Evolutionary conservation across 2,113 vertebrate genomes (phyloP), one percentile per base, ranked within the genome.

Genomic region (Nibea albiflora): DNA sequence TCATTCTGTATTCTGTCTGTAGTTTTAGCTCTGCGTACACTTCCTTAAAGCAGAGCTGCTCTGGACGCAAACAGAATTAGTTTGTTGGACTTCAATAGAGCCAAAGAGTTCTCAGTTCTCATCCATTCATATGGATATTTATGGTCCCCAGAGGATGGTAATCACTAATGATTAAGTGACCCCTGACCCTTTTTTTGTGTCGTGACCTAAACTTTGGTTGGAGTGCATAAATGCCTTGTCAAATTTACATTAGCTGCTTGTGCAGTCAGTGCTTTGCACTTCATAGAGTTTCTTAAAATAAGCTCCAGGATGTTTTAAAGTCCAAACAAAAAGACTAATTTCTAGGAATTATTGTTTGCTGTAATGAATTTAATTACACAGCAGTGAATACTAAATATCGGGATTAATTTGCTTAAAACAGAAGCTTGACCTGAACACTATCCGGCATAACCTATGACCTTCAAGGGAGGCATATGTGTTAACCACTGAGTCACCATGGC

Each of bases 51-150:
- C 17, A 19, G 49, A 31, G 57, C 17, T 28, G 2, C 62, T 53
- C 1, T 42, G 10, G n/a, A 52, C 62, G n/a, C 12, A 16, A 49
- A 69, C 19, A 47, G 8, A 0, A 4, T 35, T 9, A 2, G 26
- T 44, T 78, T 46, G 22, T 54, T 46, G 24, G 31, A 64, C 24
- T 10, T 47, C 4, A 39, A 4, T n/a, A 14, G 77, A 73, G 73
- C 73, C 49, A 68, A 68, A 50, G 31, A 69, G 28, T 19, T 73
- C 17, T 31, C 11, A 8, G 53, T 17, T 11, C n/a, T n/a, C n/a
- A n/a, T n/a, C 16, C 15, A 22, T 44, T 44, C n/a, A 17, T 56
- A 4, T 47, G 17, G 24, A 46, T n/a, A 15, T 56, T 46, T 28
- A 39, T 26, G 16, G 11, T 57, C 16, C 11, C 1, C 1, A 49